These are phyloP conservation scores for Salticus scenicus DNA, from an alignment of 2,888 invertebrate genomes.

Conservation along the genomic window DNA sequence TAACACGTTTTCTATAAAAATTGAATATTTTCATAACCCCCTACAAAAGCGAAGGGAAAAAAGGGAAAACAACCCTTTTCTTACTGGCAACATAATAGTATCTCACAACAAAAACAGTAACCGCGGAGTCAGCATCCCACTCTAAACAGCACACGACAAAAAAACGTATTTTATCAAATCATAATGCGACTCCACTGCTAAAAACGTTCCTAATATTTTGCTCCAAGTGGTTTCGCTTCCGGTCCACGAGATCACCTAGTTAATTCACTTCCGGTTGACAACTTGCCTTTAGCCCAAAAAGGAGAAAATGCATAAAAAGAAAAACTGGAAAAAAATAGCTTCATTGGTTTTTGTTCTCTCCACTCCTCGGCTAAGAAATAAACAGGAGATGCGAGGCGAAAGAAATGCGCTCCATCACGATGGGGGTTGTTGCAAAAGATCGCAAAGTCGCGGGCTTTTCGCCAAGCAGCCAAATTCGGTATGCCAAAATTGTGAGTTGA, in stretches of 20 bases:
- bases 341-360: slow-evolving; percentile 66
- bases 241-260: slow-evolving; percentile 64
- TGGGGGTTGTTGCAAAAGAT: slow-evolving; percentile 13
- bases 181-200: background rate
- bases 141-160: slow-evolving; percentile 15
- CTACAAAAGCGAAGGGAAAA: background rate
- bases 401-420: slow-evolving; percentile 54
- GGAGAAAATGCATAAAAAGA: slow-evolving; percentile 20
- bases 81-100: slow-evolving; percentile 35
- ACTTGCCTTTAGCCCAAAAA: slow-evolving; percentile 38
- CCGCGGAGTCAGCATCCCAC: background rate
- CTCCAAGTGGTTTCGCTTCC: slow-evolving; percentile 60
- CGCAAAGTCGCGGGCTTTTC: background rate
- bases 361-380: slow-evolving; percentile 48
- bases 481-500: background rate
- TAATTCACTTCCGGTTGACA: slow-evolving; percentile 70
- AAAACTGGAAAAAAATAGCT: slow-evolving; percentile 26
- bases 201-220: slow-evolving; percentile 52
- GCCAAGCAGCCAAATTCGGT: slow-evolving; percentile 1
- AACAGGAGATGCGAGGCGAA: slow-evolving; percentile 58
- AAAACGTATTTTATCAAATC: slow-evolving; percentile 18
- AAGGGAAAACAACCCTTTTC: background rate
- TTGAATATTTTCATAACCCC: too few relatives aligned
- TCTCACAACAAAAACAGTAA: background rate
- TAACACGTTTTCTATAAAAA: too few relatives aligned